Evolutionary conservation across 2,888 invertebrate genomes (phyloP), one percentile per base, ranked within the genome.

Genomic region (Eucera pruinosa): DNA sequence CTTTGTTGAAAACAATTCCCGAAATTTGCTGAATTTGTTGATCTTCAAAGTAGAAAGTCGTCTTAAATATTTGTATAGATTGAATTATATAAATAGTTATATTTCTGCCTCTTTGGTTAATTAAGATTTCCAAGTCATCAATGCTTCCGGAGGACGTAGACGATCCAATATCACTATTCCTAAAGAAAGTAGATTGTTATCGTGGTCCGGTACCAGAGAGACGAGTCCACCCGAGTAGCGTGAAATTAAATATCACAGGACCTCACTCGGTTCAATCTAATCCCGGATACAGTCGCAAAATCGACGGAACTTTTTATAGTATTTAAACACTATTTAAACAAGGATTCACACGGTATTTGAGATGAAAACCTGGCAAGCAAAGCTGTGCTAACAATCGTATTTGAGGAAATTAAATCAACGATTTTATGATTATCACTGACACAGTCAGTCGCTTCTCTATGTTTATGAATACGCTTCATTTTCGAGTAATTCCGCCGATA

Each of bases 241-340:
- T 96, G 57, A 96, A 96, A 92, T 93, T 97, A 66, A 96, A 96
- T 93, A 96, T 96, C 90, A 96, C 96, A n/a, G 96, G 96, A 4
- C 96, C 96, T 43, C 97, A 97, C 91, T 95, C 95, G 15, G 96
- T 96, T 82, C 95, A 96, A 91, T 96, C 96, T 27, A 97, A 96
- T 91, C 96, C 96, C 76, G 97, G 97, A 2, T 97, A 95, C 93
- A 96, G 96, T 72, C 94, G 97, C 84, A 96, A 97, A 92, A 94
- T 95, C 7, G 95, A 95, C 50, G 96, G 92, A 81, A 90, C 91
- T 67, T 91, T 88, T 83, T 92, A 90, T 83, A 85, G 88, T 81
- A 87, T 90, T 80, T 91, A 86, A 71, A 58, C 50, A 57, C 47
- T 62, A 52, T 62, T 73, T 67, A 67, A 90, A 71, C 78, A 73